Evolutionary conservation across 2,888 invertebrate species (phyloP).

Genomic region (Isotomurus palustris): DNA sequence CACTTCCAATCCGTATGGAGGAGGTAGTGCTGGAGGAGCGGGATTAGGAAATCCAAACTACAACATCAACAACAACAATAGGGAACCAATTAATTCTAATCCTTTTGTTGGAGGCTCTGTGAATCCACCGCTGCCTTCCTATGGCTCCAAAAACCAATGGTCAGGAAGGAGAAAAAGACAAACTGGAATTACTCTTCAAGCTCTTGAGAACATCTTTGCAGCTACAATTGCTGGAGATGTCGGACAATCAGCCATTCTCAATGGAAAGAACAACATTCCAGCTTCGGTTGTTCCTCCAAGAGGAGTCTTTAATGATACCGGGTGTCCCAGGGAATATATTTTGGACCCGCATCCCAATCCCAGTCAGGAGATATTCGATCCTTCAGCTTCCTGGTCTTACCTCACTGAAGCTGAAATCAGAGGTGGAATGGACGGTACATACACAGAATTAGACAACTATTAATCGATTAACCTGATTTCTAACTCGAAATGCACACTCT

Average conservation of each 20-base stretch:
- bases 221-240: conserved; percentile 41
- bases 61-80: conserved; percentile 7
- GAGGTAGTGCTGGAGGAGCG: neutral
- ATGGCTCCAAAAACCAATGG: neutral
- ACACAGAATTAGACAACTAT: neutral
- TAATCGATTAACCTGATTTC: neutral
- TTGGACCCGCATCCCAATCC: conserved; percentile 21
- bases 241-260: conserved; percentile 41
- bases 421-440: conserved; percentile 43
- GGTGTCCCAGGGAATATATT: conserved; percentile 41
- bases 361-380: conserved; percentile 21
- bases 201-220: conserved; percentile 35
- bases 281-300: conserved; percentile 14
- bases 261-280: neutral
- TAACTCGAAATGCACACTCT: neutral
- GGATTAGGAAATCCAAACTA: neutral
- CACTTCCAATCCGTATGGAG: neutral
- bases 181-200: conserved; percentile 12
- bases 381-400: conserved; percentile 30
- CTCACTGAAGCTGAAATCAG: conserved; percentile 43
- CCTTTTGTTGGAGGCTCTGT: neutral
- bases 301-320: conserved; percentile 39
- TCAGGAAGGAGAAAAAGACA: conserved; percentile 29
- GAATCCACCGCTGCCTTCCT: neutral
- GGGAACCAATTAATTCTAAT: neutral